Base-by-base conservation (phyloP, 2,888 invertebrate species). In the Chouioia cunea region DNA sequence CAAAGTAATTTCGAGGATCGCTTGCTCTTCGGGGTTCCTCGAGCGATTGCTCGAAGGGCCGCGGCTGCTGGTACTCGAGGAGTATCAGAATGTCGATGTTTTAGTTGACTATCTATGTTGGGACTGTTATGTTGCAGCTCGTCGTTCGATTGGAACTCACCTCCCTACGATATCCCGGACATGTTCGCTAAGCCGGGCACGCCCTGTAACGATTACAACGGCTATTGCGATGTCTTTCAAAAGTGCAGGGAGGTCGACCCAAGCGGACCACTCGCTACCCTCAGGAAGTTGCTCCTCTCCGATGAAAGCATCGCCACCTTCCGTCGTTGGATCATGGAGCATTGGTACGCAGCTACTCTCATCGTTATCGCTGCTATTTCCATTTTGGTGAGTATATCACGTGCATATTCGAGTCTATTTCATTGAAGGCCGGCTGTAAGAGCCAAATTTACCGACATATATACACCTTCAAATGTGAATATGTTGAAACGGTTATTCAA, bases 131-230 rank as follows among this genome's bases (percentile, higher is more conserved):
- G 57, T 73, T 80, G 50, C 79, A 90, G 89, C 76, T 96, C 96
- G 52, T 96, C 96, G 44, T 96, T 94, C 87, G 92, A 92, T 79
- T 96, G 95, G 96, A 97, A 97, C 86, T 90, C 91, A 62, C 88
- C 92, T 76, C 96, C 96, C 0, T 95, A 92, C 82, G 96, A 97
- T 86, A 93, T 97, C 78, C 97, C 97, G 0, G 94, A 96, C 81
- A 94, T 96, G 92, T 95, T 92, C 83, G 93, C 96, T 36, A 96
- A 96, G 81, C 95, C 97, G 0, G 97, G 97, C 70, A 96, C 96
- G 60, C 96, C 97, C 0, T 97, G 97, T 85, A 96, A 96, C 85
- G 94, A 96, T 83, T 96, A 96, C 86, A 95, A 94, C 83, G 96
- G 97, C 86, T 92, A 92, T 80, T 92, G 91, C 81, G 91, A 92